Evolutionary conservation across 1,140 invertebrate genomes (phyloP), one percentile per base, ranked within the genome.

Genomic region (Tetraneura akinire): DNA sequence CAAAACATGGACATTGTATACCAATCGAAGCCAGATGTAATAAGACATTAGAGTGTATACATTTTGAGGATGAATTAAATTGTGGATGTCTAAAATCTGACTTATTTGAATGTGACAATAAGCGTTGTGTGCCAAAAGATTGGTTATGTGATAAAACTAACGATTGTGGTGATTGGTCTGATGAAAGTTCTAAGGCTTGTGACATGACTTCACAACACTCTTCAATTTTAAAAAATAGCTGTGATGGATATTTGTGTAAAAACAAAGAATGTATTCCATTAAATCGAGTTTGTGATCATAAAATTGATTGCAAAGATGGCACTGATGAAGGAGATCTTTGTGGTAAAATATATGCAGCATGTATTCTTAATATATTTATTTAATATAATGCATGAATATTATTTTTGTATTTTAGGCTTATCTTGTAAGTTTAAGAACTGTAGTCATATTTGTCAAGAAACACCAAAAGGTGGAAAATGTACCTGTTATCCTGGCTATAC

Each of bases 121-220:
- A 87, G 18, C 86, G 87, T 68, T 93, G 92, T 84, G 88, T 93
- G 80, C 87, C 86, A 16, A 84, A 85, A 1, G 84, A 88, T 68
- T 92, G 91, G 90, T 85, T 86, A 73, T 93, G 92, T 84, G 91
- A 93, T 83, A 88, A 88, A 29, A 80, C 76, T 3, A 85, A 88
- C 76, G 91, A 93, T 84, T 93, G 92, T 84, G 82, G 82, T 0
- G 92, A 93, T 84, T 86, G 87, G 55, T 89, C 89, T 70, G 92
- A 93, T 85, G 92, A 93, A 86, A 76, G 14, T 80, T 45, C 29
- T 74, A 21, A 42, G 5, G 21, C 55, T 18, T 80, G 53, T 68
- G 11, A 29, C 1, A 18, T 51, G 9, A 6, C 11, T 66, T 53
- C 11, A 49, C 47, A 73, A 29, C 23, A 47, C 57, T 23, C 42